Base-by-base conservation (phyloP, 2,113 vertebrate genomes). In the Ploceus nigricollis region DNA sequence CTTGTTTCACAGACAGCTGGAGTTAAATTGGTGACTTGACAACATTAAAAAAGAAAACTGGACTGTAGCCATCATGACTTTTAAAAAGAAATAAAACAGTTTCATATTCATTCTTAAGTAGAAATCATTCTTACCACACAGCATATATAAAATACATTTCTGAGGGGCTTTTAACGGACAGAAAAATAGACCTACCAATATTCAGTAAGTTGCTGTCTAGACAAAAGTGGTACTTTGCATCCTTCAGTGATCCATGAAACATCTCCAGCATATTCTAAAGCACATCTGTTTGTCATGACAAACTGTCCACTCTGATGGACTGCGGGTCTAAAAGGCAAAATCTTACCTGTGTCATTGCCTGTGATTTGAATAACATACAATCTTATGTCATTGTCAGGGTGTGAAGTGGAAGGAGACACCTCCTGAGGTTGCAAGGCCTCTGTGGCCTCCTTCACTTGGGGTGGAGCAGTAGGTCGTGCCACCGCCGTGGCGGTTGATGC, bases 331-430 rank as follows among this genome's bases (percentile, higher is more conserved):
- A 95, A 97, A 96, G 94, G 84, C 64, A 98, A 97, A 97, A 78
- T 96, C 98, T 98, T 99, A 99, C 99, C 99, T 99, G 99, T 98
- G 42, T 98, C 97, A 79, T 99, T 99, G 92, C 98, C 94, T 89
- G 97, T 90, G 90, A 98, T 87, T 95, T 96, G 95, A 97, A 99
- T 97, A 89, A 99, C 82, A 96, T 98, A 98, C 90, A 99, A 51
- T 91, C 97, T 98, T 95, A 98, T 95, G 78, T 98, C 97, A 96
- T 96, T 96, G 96, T 96, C 95, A 76, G 93, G 63, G 57, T 97
- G 89, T 95, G 97, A 93, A 96, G 98, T 95, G 56, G 97, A 95
- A 90, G 95, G 94, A 87, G 97, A 92, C 73, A 96, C 53, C 63
- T 96, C 95, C 65, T 96, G 95, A 89, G 97, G 90, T 71, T 93